Percentiles rank a stretch among this genome's conserved stretches.
Evolutionary conservation across 2,888 invertebrate genomes (phyloP).

Genomic region (Onchidella celtica): DNA sequence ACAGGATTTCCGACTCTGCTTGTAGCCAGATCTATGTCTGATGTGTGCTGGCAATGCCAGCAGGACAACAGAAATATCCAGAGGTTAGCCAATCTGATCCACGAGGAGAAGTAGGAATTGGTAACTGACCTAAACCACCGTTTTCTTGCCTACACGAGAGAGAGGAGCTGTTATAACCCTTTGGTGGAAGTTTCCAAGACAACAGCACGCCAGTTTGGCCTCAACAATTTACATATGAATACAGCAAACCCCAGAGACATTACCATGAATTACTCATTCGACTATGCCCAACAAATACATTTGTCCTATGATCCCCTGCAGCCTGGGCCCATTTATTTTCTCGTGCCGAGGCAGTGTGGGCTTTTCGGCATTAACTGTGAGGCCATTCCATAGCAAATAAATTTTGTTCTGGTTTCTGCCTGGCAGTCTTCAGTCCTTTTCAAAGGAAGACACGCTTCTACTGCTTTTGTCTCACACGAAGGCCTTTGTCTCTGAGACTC

Average conservation of each 20-base stretch:
- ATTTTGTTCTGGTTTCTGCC: no score
- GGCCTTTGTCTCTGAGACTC: no score
- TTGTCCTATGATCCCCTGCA: not conserved
- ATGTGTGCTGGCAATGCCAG: not conserved
- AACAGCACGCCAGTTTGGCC: not conserved
- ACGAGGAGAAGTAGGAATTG: not conserved
- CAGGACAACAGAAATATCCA: not conserved
- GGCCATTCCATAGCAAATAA: no score
- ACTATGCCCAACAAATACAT: not conserved
- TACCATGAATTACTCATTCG: not conserved
- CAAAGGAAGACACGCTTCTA: no score
- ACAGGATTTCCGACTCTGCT: no score
- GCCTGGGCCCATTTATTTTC: conserved; percentile 4
- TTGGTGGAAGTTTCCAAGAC: not conserved
- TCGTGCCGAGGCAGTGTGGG: no score
- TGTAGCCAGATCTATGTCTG: not conserved
- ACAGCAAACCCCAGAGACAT: not conserved
- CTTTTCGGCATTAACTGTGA: no score
- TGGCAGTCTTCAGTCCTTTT: no score
- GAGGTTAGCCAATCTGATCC: not conserved
- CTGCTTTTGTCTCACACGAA: no score
- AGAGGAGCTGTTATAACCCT: not conserved
- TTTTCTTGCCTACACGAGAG: not conserved
- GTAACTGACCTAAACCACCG: not conserved
- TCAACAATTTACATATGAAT: not conserved